A percentile compares a stretch with the other conserved stretches of the same genome.
Evolutionary conservation across 2,888 invertebrate species (phyloP).

Genomic region (Operophtera brumata): DNA sequence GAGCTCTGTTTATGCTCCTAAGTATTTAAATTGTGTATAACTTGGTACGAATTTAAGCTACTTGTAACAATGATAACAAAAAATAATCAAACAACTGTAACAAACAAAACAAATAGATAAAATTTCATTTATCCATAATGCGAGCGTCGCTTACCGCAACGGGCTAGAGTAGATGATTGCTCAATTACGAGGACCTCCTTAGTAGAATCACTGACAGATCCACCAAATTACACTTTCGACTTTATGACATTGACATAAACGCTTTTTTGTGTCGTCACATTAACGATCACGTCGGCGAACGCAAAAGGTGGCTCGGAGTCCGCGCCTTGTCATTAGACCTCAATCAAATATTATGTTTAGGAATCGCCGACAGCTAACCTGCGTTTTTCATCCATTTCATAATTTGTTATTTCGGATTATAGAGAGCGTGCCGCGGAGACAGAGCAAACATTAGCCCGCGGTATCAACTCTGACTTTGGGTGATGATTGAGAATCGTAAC

Average conservation of each 20-base stretch:
- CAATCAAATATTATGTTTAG: conserved; percentile 80
- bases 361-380: conserved; percentile 79
- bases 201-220: conserved; percentile 69
- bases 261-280: conserved; percentile 56
- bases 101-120: conserved; percentile 65
- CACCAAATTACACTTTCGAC: conserved; percentile 58
- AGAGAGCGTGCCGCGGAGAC: conserved; percentile 73
- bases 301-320: conserved; percentile 68
- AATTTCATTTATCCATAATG: conserved; percentile 74
- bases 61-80: conserved; percentile 20
- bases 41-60: background rate
- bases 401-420: conserved; percentile 79
- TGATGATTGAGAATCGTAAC: conserved; percentile 55
- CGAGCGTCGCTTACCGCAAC: conserved; percentile 75
- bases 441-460: conserved; percentile 71
- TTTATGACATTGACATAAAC: conserved; percentile 61
- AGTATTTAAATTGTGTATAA: too few relatives aligned
- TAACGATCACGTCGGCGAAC: conserved; percentile 69
- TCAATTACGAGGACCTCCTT: conserved; percentile 80
- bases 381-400: conserved; percentile 77
- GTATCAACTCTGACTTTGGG: conserved; percentile 46
- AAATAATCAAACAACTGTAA: conserved; percentile 52
- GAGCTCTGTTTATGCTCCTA: too few relatives aligned
- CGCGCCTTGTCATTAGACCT: conserved; percentile 79
- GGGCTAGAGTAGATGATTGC: conserved; percentile 78